phyloP scores from a whole-genome alignment of 2,888 invertebrate genomes.

The Conistra vaccinii region DNA sequence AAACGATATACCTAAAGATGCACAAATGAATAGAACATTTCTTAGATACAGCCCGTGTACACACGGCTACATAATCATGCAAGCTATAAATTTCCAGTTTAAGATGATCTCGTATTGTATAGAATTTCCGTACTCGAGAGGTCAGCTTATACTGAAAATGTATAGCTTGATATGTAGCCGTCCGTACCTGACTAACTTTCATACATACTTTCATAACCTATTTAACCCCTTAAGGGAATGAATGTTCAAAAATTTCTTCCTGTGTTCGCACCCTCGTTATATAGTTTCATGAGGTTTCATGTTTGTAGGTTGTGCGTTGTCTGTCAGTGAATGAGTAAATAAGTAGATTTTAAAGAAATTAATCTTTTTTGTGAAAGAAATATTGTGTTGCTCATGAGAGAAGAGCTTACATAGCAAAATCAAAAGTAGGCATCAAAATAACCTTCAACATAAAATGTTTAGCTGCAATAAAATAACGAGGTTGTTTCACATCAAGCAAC shows the following conservation, averaged over 20 bases:
- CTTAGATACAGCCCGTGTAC: not conserved
- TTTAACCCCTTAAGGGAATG: not conserved
- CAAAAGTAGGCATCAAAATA: constrained; percentile 24
- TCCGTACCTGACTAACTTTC: not conserved
- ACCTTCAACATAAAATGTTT: constrained; percentile 33
- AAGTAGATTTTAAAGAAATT: not conserved
- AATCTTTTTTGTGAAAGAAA: not conserved
- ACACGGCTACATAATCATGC: too few species aligned
- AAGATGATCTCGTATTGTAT: too few species aligned
- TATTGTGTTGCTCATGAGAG: not conserved
- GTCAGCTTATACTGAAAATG: too few species aligned
- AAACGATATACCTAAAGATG: not conserved
- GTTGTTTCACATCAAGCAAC: constrained; percentile 72
- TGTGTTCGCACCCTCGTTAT: not conserved
- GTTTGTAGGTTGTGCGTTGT: too few species aligned
- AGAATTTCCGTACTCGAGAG: too few species aligned
- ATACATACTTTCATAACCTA: not conserved
- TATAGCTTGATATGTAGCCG: too few species aligned
- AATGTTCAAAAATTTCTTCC: not conserved
- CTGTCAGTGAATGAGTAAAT: not conserved
- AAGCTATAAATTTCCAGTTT: too few species aligned
- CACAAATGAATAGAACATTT: not conserved
- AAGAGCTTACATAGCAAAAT: not conserved
- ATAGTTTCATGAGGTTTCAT: too few species aligned
- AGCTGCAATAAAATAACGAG: constrained; percentile 70